Conservation (phyloP, 2,888 invertebrate genomes). For the Bimastos eiseni region DNA sequence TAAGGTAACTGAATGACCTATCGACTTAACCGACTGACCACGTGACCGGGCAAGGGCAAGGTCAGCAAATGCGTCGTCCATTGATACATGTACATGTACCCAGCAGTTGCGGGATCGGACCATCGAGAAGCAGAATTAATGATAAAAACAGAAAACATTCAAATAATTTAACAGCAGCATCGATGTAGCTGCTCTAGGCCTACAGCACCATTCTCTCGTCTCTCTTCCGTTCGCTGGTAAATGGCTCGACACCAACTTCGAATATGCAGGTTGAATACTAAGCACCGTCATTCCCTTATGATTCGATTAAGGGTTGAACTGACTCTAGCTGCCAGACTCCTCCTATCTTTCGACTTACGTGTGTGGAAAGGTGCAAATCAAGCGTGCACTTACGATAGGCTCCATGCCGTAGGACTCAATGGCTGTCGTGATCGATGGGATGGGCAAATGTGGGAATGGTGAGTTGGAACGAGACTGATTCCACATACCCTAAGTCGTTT, state of each 20-base stretch:
- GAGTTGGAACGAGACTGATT: neutral
- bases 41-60: no score
- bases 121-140: neutral
- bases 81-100: no score
- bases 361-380: neutral
- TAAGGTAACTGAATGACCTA: no score
- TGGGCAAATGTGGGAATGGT: neutral
- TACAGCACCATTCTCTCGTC: neutral
- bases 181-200: neutral
- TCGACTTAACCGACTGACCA: no score
- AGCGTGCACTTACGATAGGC: constrained; percentile 6
- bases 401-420: neutral
- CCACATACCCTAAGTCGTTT: neutral
- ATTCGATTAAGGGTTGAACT: neutral
- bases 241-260: neutral
- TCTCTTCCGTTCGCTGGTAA: neutral
- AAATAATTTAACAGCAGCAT: neutral
- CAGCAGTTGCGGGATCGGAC: neutral
- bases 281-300: neutral
- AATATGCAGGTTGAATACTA: neutral
- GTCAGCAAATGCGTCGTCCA: no score
- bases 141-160: neutral
- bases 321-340: neutral
- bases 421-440: neutral
- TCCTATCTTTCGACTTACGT: neutral